These are phyloP conservation scores for Hirundo rustica DNA, from an alignment of 2,797 vertebrate species.

Conservation along the genomic window DNA sequence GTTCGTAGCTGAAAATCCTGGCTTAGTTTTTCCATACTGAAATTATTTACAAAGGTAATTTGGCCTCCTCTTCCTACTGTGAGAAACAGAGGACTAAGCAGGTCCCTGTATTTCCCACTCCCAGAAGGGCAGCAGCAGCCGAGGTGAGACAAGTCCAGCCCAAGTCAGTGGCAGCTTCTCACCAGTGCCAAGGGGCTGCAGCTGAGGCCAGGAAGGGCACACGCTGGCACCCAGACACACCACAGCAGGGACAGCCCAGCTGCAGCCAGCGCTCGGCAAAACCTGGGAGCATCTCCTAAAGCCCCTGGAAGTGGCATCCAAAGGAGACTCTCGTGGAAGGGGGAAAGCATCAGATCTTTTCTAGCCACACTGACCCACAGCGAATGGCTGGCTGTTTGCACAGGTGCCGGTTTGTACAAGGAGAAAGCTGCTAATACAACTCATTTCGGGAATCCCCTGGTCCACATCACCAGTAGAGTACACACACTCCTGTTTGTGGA, in stretches of 20 bases:
- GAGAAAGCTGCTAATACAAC: neutral
- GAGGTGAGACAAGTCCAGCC: neutral
- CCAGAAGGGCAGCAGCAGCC: accelerated
- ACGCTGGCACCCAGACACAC: no score
- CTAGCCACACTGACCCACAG: neutral
- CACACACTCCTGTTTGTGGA: neutral
- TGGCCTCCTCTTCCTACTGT: neutral
- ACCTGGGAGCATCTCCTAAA: accelerated
- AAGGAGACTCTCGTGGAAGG: neutral
- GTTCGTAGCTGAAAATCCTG: neutral
- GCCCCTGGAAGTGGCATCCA: neutral
- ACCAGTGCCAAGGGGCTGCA: neutral
- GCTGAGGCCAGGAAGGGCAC: neutral
- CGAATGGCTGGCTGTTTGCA: neutral
- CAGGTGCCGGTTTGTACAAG: neutral
- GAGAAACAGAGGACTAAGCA: neutral
- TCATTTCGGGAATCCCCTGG: neutral
- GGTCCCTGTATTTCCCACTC: accelerated
- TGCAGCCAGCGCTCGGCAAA: neutral
- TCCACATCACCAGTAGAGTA: neutral
- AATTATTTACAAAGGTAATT: neutral
- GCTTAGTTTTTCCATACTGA: neutral
- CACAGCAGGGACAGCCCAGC: neutral
- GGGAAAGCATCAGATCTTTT: neutral
- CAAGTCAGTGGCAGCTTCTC: accelerated